Percentiles rank a stretch among this genome's conserved stretches.
phyloP scores from a whole-genome alignment of 2,113 vertebrate species.

The Triplophysa dalaica region DNA sequence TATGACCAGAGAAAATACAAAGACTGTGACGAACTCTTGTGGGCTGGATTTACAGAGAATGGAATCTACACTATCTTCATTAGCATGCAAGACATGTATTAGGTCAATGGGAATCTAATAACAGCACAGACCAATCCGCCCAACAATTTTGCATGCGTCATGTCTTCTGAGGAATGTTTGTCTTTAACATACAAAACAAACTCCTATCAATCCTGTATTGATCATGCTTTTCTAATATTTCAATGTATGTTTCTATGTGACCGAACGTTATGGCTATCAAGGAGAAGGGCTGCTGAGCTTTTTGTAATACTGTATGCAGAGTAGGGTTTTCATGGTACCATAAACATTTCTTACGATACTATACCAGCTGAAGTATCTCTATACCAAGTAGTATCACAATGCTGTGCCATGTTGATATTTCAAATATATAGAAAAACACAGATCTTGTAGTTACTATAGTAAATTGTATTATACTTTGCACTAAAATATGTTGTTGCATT shows the following conservation, averaged over 20 bases:
- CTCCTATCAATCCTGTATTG: not conserved
- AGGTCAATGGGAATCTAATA: slow-evolving; percentile 70
- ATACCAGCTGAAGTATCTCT: too few relatives aligned
- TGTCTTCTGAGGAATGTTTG: not conserved
- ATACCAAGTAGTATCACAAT: too few relatives aligned
- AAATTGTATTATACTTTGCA: too few relatives aligned
- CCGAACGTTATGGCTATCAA: not conserved
- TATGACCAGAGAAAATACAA: slow-evolving; percentile 81
- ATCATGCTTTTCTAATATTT: not conserved
- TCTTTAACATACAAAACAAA: too few relatives aligned
- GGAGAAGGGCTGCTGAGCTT: not conserved
- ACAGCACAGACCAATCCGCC: not conserved
- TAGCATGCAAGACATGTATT: slow-evolving; percentile 80
- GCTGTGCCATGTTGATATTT: too few relatives aligned
- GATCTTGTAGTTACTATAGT: too few relatives aligned
- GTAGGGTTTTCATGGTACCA: too few relatives aligned
- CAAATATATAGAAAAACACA: too few relatives aligned
- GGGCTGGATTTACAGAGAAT: slow-evolving; percentile 84
- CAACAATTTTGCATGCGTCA: not conserved
- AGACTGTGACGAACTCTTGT: slow-evolving; percentile 83
- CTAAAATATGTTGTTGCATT: too few relatives aligned
- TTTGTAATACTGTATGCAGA: too few relatives aligned
- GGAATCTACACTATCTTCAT: slow-evolving; percentile 84
- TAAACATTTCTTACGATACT: too few relatives aligned
- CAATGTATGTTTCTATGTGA: not conserved